Percentiles rank a stretch among this genome's conserved stretches.
Evolutionary conservation across 2,888 invertebrate genomes (phyloP).

Genomic region (Caenorhabditis angaria): DNA sequence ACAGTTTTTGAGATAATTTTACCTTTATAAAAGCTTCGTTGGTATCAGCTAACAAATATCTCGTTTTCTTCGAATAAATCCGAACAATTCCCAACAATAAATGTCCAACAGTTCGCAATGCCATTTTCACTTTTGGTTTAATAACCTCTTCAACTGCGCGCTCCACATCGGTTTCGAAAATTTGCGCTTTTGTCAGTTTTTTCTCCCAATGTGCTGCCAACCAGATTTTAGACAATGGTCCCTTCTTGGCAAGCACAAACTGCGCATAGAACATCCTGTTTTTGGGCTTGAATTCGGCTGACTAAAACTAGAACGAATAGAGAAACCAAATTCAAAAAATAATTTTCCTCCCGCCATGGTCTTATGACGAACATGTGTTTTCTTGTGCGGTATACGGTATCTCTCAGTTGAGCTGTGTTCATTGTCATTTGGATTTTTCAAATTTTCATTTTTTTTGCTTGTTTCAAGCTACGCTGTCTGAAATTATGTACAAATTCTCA

Average conservation of each 20-base stretch:
- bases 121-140: constrained; percentile 99
- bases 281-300: neutral
- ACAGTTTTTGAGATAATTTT: neutral
- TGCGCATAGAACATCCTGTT: constrained; percentile 43
- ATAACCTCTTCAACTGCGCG: constrained; percentile 97
- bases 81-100: constrained; percentile 95
- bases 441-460: neutral
- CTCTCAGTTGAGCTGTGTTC: constrained; percentile 28
- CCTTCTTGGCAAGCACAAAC: constrained; percentile 76
- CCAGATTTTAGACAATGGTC: constrained; percentile 99
- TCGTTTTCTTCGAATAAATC: constrained; percentile 97
- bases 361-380: constrained; percentile 11
- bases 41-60: constrained; percentile 95
- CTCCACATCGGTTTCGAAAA: constrained; percentile 98
- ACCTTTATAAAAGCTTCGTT: constrained; percentile 99
- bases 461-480: constrained; percentile 1
- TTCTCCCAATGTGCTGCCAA: constrained; percentile 99
- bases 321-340: constrained; percentile 7
- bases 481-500: constrained; percentile 1
- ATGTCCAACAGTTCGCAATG: constrained; percentile 96
- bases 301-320: neutral
- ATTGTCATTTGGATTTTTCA: constrained; percentile 31
- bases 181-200: constrained; percentile 97
- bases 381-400: constrained; percentile 21
- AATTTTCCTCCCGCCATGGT: constrained; percentile 14